Conservation (phyloP, 2,113 vertebrate genomes). For the Sander vitreus region DNA sequence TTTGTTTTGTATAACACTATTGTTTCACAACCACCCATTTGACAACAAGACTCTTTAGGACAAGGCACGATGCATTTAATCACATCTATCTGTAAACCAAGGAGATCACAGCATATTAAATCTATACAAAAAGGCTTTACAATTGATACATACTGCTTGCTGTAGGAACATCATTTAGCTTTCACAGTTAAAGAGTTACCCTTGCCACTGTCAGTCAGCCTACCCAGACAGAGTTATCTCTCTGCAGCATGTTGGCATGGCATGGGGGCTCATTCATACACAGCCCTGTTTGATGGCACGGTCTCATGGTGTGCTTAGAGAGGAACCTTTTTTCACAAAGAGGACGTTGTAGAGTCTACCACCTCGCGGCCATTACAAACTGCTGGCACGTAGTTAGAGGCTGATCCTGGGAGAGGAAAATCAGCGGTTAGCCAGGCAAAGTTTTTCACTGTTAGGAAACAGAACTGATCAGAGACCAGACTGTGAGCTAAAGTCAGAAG, state of each 20-base stretch:
- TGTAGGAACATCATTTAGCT: conserved; percentile 47
- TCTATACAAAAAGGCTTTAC: conserved; percentile 77
- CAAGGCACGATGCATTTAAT: conserved; percentile 79
- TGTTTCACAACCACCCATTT: conserved; percentile 77
- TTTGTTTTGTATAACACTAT: conserved; percentile 70
- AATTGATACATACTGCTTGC: conserved; percentile 65
- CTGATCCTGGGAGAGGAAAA: conserved; percentile 81
- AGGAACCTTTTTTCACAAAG: conserved; percentile 86
- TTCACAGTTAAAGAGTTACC: conserved; percentile 66
- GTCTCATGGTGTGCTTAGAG: conserved; percentile 53
- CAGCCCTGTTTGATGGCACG: conserved; percentile 32
- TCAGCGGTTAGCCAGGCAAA: conserved; percentile 20
- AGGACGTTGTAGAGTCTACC: conserved; percentile 96
- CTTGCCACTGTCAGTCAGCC: conserved; percentile 35
- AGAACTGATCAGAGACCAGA: conserved; percentile 25
- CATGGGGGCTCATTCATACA: conserved; percentile 3
- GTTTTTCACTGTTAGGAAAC: neutral
- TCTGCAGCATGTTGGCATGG: conserved; percentile 57
- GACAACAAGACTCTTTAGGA: conserved; percentile 77
- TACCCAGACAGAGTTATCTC: conserved; percentile 38
- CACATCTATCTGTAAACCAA: conserved; percentile 77
- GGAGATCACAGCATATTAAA: conserved; percentile 75
- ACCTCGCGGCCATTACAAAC: conserved; percentile 97
- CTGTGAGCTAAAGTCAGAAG: neutral
- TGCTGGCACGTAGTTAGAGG: conserved; percentile 90